Evolutionary conservation across 2,113 vertebrate genomes (phyloP).

Genomic region (Pelmatolapia mariae): DNA sequence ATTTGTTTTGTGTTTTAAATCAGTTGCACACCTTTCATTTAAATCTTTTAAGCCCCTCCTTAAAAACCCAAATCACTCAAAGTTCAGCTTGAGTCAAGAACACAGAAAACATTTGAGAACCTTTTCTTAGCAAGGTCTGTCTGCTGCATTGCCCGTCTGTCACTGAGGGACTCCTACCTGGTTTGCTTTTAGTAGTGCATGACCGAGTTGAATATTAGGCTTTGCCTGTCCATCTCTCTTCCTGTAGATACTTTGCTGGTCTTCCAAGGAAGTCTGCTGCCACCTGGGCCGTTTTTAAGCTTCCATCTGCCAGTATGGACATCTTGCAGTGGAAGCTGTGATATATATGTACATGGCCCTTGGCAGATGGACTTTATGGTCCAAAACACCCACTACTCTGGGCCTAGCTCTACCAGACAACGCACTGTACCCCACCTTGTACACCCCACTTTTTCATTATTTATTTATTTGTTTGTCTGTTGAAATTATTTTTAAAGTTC

Average conservation of each 20-base stretch:
- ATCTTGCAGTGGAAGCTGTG: background rate
- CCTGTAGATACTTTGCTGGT: background rate
- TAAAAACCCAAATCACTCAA: background rate
- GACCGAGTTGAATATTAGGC: background rate
- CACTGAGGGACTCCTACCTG: background rate
- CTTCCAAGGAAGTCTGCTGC: background rate
- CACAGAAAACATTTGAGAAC: background rate
- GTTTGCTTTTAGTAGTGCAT: background rate
- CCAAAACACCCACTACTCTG: background rate
- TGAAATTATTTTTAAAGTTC: background rate
- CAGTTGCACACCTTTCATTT: background rate
- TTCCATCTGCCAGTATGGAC: background rate
- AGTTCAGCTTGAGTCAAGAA: background rate
- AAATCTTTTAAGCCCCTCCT: background rate
- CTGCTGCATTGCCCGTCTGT: background rate
- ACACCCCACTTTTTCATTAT: accelerated
- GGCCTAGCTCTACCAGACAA: background rate
- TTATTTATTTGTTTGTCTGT: background rate
- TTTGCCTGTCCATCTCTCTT: background rate
- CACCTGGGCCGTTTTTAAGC: background rate
- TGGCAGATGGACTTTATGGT: background rate
- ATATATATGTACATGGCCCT: background rate
- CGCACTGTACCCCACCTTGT: background rate
- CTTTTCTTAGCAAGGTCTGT: background rate
- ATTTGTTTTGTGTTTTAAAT: background rate